phyloP scores from a whole-genome alignment of 2,113 vertebrate genomes.

The Microcebus murinus region DNA sequence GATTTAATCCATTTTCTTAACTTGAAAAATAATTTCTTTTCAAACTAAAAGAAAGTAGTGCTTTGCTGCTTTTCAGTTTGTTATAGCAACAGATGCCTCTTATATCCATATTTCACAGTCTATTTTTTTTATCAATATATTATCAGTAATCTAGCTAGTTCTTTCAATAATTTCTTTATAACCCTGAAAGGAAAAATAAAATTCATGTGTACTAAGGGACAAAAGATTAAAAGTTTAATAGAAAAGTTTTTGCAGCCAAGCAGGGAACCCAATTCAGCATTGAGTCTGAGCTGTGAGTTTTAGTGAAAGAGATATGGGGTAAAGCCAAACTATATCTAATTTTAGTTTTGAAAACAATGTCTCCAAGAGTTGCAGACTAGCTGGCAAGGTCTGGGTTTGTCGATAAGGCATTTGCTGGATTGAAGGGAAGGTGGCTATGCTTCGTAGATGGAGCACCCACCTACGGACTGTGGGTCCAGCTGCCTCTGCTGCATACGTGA shows the following conservation, averaged over 20 bases:
- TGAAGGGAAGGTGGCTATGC: not conserved
- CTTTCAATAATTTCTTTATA: not conserved
- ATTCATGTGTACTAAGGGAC: not conserved
- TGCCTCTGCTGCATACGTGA: not conserved
- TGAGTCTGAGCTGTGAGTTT: not conserved
- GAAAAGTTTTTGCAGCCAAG: not conserved
- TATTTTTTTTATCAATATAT: not conserved
- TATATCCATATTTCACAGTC: not conserved
- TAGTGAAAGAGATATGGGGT: not conserved
- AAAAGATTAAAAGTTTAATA: not conserved
- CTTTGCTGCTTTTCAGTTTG: conserved; percentile 40
- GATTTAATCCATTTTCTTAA: conserved; percentile 58
- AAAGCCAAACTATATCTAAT: not conserved
- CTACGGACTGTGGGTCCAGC: not conserved
- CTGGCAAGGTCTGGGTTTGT: not conserved
- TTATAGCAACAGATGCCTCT: not conserved
- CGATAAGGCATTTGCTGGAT: not conserved
- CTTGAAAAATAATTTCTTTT: conserved; percentile 58
- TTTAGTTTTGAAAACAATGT: not conserved
- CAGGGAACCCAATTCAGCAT: not conserved
- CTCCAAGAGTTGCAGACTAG: not conserved
- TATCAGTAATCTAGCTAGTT: not conserved
- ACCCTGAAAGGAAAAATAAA: not conserved
- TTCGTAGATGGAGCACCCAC: not conserved
- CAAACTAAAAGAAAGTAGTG: conserved; percentile 21